Evolutionary conservation across 2,888 invertebrate genomes (phyloP).

Genomic region (Lepidochitona cinerea): DNA sequence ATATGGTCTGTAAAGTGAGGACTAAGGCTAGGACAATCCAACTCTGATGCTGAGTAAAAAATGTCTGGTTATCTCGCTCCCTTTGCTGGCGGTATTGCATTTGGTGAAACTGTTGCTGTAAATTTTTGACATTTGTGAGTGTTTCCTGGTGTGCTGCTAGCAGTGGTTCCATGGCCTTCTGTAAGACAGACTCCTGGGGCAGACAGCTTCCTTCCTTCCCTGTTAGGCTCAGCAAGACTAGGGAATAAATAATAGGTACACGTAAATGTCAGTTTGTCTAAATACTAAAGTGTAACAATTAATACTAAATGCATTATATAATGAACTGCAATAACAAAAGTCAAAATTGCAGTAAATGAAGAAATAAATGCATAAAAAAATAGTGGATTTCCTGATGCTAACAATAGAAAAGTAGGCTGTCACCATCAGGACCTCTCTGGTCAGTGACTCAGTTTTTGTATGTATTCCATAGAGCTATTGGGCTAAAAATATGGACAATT

Average conservation of each 20-base stretch:
- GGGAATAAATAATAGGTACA: background rate
- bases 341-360: too few relatives aligned
- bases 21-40: constrained; percentile 48
- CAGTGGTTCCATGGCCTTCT: constrained; percentile 36
- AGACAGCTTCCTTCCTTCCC: background rate
- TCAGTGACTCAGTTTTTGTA: too few relatives aligned
- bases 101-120: constrained; percentile 41
- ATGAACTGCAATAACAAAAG: too few relatives aligned
- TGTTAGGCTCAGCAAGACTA: background rate
- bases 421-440: too few relatives aligned
- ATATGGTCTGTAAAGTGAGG: constrained; percentile 46
- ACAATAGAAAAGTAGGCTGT: too few relatives aligned
- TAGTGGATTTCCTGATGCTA: too few relatives aligned
- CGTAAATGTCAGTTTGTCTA: too few relatives aligned
- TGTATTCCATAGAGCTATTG: too few relatives aligned
- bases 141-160: constrained; percentile 48
- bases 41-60: constrained; percentile 24
- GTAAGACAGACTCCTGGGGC: constrained; percentile 30
- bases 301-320: too few relatives aligned
- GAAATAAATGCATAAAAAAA: too few relatives aligned
- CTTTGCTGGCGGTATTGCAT: constrained; percentile 5
- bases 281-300: too few relatives aligned
- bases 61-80: background rate
- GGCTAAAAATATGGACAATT: too few relatives aligned
- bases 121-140: constrained; percentile 34